Conservation (phyloP, 1,140 invertebrate genomes). For the Heliconius melpomene region DNA sequence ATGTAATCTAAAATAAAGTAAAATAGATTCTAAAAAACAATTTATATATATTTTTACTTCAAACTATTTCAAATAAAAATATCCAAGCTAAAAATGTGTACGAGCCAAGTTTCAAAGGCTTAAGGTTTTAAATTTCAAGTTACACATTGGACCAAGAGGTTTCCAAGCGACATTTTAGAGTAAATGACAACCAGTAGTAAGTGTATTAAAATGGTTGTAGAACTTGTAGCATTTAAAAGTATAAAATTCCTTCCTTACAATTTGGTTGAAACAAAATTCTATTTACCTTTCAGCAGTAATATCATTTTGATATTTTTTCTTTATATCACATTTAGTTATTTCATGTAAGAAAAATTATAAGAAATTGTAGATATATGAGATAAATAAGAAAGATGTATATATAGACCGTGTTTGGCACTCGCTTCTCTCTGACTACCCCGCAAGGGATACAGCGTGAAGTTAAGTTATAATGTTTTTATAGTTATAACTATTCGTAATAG, state of each 20-base stretch:
- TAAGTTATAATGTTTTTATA: no score
- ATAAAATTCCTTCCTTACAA: not conserved
- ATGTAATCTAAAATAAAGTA: not conserved
- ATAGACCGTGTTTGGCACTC: no score
- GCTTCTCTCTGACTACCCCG: no score
- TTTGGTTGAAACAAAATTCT: not conserved
- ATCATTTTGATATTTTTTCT: no score
- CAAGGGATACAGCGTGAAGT: no score
- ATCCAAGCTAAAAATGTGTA: constrained; percentile 3
- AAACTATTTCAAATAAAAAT: not conserved
- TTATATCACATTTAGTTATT: not conserved
- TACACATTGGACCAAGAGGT: not conserved
- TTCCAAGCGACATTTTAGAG: not conserved
- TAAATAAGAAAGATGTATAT: no score
- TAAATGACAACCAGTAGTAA: constrained; percentile 14
- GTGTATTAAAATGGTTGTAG: constrained; percentile 7
- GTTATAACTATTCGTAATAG: no score
- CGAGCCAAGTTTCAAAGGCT: constrained; percentile 6
- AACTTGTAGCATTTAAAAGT: constrained; percentile 2
- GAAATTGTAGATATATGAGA: no score
- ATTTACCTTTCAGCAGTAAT: not conserved
- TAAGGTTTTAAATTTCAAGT: constrained; percentile 11
- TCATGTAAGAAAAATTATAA: not conserved
- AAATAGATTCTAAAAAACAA: not conserved
- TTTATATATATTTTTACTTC: not conserved